Base-by-base conservation (phyloP, 2,113 vertebrate genomes). In the Saccopteryx bilineata region DNA sequence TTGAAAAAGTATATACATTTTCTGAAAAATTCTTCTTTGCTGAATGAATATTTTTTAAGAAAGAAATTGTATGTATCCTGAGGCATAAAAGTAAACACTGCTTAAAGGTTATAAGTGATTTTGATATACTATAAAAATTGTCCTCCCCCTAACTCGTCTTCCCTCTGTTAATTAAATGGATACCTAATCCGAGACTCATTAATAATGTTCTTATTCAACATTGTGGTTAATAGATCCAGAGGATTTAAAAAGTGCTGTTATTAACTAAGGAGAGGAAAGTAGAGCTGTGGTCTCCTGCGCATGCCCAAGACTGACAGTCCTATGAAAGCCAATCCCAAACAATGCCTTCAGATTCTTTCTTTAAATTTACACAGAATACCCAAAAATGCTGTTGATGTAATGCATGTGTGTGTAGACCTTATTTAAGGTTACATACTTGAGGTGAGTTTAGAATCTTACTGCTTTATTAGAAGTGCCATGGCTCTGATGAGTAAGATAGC, bases 11-110 rank as follows among this genome's bases (percentile, higher is more conserved):
- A 31, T 48, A n/a, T 33, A 75, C 19, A 31, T 85, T 88, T 87
- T 95, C 78, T 90, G 46, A 88, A 87, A 93, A 81, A 58, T 89
- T 89, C 13, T 90, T 92, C 31, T 48, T 78, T 71, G 60, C 60
- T 39, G 26, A 82, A 80, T 85, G 66, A 83, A 54, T 81, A 82
- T 14, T 69, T 74, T 90, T 82, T 85, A 87, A 87, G 39, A 63
- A 90, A 71, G 50, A 58, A 80, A 66, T 11, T 56, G 8, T 50
- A 24, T 68, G 5, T 65, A 33, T 50, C 46, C 13, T 76, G 3
- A 17, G 71, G n/a, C 75, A 93, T 72, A 92, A 75, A 93, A 80
- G 28, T 33, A 63, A 69, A 50, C 56, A 4, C 17, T 91, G 39
- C 78, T 90, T 74, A 52, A 39, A 72, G n/a, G 46, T 50, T 68